phyloP scores from a whole-genome alignment of 2,113 vertebrate species.

The Quiscalus mexicanus region DNA sequence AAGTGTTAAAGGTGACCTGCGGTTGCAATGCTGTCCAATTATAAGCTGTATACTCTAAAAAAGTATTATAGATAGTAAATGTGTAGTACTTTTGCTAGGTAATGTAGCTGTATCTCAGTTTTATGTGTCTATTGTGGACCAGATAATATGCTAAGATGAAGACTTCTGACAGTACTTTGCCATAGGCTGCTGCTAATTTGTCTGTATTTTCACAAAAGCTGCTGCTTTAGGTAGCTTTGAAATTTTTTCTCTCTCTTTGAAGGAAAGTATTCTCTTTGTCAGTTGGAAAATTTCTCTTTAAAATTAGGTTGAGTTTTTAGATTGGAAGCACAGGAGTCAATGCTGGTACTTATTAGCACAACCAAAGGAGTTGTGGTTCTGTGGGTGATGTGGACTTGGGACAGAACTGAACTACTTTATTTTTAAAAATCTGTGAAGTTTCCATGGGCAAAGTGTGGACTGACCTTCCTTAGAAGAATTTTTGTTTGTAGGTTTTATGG shows the following conservation, averaged over 20 bases:
- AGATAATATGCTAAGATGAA: neutral
- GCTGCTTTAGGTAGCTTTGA: neutral
- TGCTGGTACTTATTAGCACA: neutral
- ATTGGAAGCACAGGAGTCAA: neutral
- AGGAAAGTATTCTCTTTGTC: neutral
- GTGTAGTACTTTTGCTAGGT: neutral
- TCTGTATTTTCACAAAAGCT: neutral
- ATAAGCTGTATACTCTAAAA: neutral
- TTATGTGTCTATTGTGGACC: neutral
- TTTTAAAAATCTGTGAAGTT: neutral
- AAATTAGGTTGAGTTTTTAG: neutral
- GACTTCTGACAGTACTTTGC: neutral
- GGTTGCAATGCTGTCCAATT: conserved; percentile 3
- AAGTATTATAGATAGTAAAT: neutral
- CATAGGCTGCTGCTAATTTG: neutral
- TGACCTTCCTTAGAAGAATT: neutral
- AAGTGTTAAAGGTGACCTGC: conserved; percentile 27
- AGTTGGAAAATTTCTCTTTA: neutral
- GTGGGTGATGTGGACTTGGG: neutral
- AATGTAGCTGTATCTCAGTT: neutral
- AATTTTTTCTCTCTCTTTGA: neutral
- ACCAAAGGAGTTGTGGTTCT: neutral
- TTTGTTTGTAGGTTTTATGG: neutral
- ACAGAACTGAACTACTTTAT: neutral
- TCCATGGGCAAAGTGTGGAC: neutral